These are phyloP conservation scores for Hirudinaria manillensis DNA, from an alignment of 2,888 invertebrate genomes.

Conservation along the genomic window DNA sequence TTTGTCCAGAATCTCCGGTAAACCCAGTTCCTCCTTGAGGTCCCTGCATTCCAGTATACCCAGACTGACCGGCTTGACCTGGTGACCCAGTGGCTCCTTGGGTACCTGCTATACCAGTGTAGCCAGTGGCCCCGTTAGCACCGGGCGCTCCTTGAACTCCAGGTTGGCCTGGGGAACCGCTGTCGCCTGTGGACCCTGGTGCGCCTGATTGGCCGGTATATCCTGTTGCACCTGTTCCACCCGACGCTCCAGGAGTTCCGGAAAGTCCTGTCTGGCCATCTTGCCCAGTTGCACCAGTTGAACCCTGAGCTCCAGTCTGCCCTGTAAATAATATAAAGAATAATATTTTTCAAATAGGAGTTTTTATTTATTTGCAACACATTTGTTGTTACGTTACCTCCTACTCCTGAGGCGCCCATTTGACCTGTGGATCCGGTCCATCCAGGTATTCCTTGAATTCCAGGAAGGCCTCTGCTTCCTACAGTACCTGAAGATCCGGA, in stretches of 20 bases:
- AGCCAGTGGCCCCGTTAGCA: not conserved
- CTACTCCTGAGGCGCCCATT: not conserved
- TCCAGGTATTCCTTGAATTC: constrained; percentile 1
- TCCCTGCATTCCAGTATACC: constrained; percentile 5
- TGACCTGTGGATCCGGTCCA: constrained; percentile 2
- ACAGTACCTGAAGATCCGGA: constrained; percentile 31
- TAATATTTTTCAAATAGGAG: not conserved
- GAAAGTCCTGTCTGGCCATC: not conserved
- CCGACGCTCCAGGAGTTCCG: not conserved
- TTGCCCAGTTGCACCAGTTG: constrained; percentile 17
- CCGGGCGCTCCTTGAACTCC: constrained; percentile 5
- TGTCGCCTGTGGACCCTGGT: constrained; percentile 27
- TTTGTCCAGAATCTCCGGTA: not conserved
- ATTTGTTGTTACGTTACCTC: not conserved
- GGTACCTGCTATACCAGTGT: not conserved
- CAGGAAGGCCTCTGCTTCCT: constrained; percentile 24
- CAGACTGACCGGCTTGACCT: constrained; percentile 28
- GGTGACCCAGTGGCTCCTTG: constrained; percentile 28
- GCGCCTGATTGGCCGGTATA: constrained; percentile 32
- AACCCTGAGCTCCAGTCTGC: constrained; percentile 22
- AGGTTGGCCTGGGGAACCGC: constrained; percentile 18
- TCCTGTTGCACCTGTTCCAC: constrained; percentile 25
- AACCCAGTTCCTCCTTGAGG: not conserved
- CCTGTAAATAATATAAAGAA: constrained; percentile 12
- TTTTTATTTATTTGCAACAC: not conserved